phyloP scores from a whole-genome alignment of 2,888 invertebrate species.

The Plutella xylostella region DNA sequence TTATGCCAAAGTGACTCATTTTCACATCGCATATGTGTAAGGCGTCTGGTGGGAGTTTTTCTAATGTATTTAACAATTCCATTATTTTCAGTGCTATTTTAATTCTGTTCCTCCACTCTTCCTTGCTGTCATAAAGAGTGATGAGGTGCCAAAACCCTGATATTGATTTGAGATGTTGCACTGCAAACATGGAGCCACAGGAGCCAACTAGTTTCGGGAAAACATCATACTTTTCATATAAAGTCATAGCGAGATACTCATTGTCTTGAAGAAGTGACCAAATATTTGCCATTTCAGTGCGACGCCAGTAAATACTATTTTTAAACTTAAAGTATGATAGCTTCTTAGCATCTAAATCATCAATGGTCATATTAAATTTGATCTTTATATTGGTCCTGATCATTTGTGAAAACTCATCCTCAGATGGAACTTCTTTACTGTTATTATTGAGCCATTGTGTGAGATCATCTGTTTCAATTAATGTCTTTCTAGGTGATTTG shows the following conservation, averaged over 20 bases:
- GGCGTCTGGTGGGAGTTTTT: constrained; percentile 69
- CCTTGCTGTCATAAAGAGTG: constrained; percentile 58
- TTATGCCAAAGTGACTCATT: constrained; percentile 74
- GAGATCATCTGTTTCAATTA: constrained; percentile 43
- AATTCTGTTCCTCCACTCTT: constrained; percentile 69
- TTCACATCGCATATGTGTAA: constrained; percentile 78
- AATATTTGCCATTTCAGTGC: constrained; percentile 70
- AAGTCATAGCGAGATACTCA: constrained; percentile 72
- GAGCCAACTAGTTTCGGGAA: constrained; percentile 76
- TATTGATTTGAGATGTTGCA: constrained; percentile 72
- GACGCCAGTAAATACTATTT: constrained; percentile 38
- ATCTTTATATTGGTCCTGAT: constrained; percentile 58
- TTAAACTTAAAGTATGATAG: constrained; percentile 52
- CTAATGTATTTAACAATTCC: constrained; percentile 70
- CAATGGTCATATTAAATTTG: constrained; percentile 66
- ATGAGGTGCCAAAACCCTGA: constrained; percentile 61
- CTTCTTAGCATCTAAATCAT: constrained; percentile 53
- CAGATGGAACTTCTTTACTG: constrained; percentile 47
- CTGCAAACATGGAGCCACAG: constrained; percentile 75
- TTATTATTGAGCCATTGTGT: constrained; percentile 34
- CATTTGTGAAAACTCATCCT: constrained; percentile 61
- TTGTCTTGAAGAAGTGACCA: constrained; percentile 75
- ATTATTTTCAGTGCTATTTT: constrained; percentile 71
- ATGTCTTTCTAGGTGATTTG: constrained; percentile 55
- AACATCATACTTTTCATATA: constrained; percentile 70